A percentile compares a stretch with the other conserved stretches of the same genome.
These are phyloP conservation scores for Octomys mimax DNA, from an alignment of 2,797 vertebrate species.

Conservation along the genomic window DNA sequence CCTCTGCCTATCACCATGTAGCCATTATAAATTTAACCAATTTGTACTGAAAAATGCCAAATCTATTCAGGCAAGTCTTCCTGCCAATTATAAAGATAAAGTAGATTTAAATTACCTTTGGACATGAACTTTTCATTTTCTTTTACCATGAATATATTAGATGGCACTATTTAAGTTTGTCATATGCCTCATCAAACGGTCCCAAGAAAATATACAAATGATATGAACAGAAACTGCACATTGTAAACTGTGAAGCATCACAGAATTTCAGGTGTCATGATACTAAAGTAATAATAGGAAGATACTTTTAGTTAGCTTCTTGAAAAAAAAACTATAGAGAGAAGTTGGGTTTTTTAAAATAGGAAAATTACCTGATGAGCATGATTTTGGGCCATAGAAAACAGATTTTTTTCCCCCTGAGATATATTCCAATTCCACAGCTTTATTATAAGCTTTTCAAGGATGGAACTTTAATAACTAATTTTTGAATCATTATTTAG, in stretches of 20 bases:
- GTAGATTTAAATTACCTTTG: conserved; percentile 31
- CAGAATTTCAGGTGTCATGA: neutral
- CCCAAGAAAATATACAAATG: conserved; percentile 51
- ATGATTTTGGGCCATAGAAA: neutral
- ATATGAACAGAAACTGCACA: neutral
- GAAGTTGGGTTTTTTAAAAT: neutral
- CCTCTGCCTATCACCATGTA: neutral
- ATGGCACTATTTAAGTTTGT: conserved; percentile 16
- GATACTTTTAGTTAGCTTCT: neutral
- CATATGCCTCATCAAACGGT: conserved; percentile 14
- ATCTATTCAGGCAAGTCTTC: neutral
- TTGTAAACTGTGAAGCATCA: neutral
- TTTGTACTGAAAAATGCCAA: neutral
- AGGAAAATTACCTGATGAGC: conserved; percentile 6
- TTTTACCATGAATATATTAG: neutral
- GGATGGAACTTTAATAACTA: neutral
- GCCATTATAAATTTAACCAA: neutral
- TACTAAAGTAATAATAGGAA: conserved; percentile 16
- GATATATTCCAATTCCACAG: neutral
- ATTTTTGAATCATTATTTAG: conserved; percentile 17
- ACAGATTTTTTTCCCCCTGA: neutral
- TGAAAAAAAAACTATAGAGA: neutral
- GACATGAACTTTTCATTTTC: conserved; percentile 3
- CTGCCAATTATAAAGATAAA: neutral
- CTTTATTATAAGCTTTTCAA: conserved; percentile 30